phyloP scores from a whole-genome alignment of 1,140 invertebrate species.

The Drosophila prosaltans region DNA sequence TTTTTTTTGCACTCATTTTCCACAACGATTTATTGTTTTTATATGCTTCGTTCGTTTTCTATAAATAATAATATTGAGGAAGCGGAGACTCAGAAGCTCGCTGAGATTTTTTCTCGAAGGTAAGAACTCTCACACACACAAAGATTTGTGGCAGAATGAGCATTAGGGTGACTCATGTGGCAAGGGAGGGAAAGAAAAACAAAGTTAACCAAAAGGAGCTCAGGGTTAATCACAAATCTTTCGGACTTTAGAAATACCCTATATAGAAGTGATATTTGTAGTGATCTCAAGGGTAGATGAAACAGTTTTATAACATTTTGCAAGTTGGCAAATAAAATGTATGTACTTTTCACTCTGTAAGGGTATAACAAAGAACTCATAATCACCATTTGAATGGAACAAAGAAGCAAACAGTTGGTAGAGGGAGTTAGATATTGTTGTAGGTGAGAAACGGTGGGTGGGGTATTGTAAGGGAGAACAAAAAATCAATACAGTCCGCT shows the following conservation, averaged over 20 bases:
- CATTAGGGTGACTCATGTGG: slow-evolving; percentile 64
- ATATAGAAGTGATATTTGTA: too few relatives aligned
- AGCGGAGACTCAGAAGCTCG: slow-evolving; percentile 19
- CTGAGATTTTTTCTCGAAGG: slow-evolving; percentile 35
- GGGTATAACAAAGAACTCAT: slow-evolving; percentile 16
- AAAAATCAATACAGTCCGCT: slow-evolving; percentile 69
- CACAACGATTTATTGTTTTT: slow-evolving; percentile 58
- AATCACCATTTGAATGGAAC: slow-evolving; percentile 19
- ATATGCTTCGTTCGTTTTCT: slow-evolving; percentile 43
- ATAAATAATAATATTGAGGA: slow-evolving; percentile 63
- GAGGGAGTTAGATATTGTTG: background rate
- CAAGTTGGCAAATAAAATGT: background rate
- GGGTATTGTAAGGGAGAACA: too few relatives aligned
- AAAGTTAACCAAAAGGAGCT: background rate
- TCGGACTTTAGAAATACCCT: too few relatives aligned
- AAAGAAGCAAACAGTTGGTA: slow-evolving; percentile 5
- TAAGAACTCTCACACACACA: slow-evolving; percentile 1
- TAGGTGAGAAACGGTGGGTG: background rate
- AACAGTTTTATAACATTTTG: too few relatives aligned
- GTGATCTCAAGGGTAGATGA: too few relatives aligned
- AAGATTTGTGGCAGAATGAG: slow-evolving; percentile 21
- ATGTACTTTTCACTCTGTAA: background rate
- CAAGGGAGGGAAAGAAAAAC: background rate
- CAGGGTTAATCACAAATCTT: too few relatives aligned
- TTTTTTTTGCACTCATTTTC: slow-evolving; percentile 50